These are phyloP conservation scores for Bathynomus jamesi DNA, from an alignment of 1,140 invertebrate genomes.

Conservation along the genomic window DNA sequence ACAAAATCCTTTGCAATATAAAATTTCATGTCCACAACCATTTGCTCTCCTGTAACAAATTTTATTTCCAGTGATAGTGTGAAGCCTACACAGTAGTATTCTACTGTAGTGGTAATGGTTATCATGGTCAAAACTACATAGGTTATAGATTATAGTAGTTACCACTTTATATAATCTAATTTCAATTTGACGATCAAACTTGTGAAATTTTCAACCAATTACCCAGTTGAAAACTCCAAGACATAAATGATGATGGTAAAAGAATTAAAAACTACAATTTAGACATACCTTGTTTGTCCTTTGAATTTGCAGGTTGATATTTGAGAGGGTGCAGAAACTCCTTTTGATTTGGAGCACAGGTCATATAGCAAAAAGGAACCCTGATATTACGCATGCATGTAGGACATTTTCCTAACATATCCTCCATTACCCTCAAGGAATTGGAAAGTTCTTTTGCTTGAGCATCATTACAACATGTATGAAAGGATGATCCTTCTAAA, in stretches of 20 bases:
- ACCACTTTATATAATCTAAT: neutral
- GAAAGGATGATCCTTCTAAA: constrained; percentile 13
- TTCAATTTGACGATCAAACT: neutral
- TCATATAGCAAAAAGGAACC: constrained; percentile 71
- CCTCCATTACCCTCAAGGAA: constrained; percentile 51
- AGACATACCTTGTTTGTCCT: constrained; percentile 19
- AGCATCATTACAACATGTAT: constrained; percentile 41
- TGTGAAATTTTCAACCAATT: neutral
- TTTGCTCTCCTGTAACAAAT: constrained; percentile 19
- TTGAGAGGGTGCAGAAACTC: constrained; percentile 59
- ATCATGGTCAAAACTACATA: neutral
- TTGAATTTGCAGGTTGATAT: constrained; percentile 16
- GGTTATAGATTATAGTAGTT: neutral
- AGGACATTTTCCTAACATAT: constrained; percentile 69
- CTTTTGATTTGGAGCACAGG: constrained; percentile 68
- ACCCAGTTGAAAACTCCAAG: neutral
- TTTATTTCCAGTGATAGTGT: too few relatives aligned
- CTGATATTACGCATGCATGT: constrained; percentile 75
- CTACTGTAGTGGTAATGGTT: neutral
- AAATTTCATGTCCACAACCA: constrained; percentile 50
- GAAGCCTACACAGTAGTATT: neutral
- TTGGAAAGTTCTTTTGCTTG: constrained; percentile 40
- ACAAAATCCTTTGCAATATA: constrained; percentile 57
- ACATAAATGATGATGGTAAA: neutral
- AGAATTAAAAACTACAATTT: neutral